Base-by-base conservation (phyloP, 2,888 invertebrate species). In the Euclidia mi region DNA sequence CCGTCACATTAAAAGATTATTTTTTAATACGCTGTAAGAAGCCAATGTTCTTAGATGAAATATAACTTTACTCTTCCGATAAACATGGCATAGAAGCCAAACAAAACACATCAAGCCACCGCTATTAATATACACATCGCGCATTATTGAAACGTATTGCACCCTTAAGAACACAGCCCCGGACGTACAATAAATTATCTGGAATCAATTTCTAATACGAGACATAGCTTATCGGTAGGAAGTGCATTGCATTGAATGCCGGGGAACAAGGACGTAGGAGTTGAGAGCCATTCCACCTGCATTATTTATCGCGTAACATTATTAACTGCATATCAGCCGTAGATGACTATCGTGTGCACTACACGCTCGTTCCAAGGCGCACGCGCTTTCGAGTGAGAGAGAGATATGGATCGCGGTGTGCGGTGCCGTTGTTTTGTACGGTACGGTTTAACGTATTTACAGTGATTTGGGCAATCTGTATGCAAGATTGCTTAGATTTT, bases 221-320 rank as follows among this genome's bases (percentile, higher is more conserved):
- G 71, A 78, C 73, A 74, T 74, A 60, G 76, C 73, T 75, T 75
- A 75, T 78, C 76, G 73, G 78, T 79, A 76, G 79, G 79, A 81
- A 82, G 79, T 82, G 76, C 67, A 78, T 77, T 81, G 81, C 79
- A 76, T 82, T 84, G 78, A 84, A 84, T 81, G 73, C 65, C 53
- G 62, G 70, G 66, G 71, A 81, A 82, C 75, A 74, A 64, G 76
- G 68, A 75, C 73, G 76, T 68, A 43, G 72, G 66, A 74, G 76
- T 74, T 81, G 88, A 87, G 84, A 81, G 85, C 85, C 84, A 82
- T 86, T 85, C 82, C 85, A 90, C 89, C 89, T 88, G 90, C 86
- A 89, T 89, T 91, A 91, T 92, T 91, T 93, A 93, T 92, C 91
- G 87, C 87, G 84, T 88, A 84, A 88, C 89, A 89, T 90, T 92